Conservation (phyloP, 2,888 invertebrate genomes). For the Agrotis segetum region DNA sequence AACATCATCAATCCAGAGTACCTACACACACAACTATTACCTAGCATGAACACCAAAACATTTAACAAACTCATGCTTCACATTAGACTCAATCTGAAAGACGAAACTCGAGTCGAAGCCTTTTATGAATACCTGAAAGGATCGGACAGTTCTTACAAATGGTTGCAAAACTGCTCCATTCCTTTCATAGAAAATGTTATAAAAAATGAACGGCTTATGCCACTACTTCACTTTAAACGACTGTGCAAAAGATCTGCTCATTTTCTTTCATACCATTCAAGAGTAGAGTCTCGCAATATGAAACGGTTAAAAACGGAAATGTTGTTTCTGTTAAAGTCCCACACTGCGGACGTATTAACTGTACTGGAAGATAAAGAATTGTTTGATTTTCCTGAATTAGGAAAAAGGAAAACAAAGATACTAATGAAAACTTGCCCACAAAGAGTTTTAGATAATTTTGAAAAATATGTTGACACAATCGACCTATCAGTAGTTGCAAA, state of each 20-base stretch:
- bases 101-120: constrained; percentile 76
- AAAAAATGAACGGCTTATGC: constrained; percentile 61
- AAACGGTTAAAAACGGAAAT: constrained; percentile 17
- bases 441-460: constrained; percentile 74
- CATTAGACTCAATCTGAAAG: constrained; percentile 78
- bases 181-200: constrained; percentile 73
- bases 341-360: constrained; percentile 71
- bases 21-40: constrained; percentile 74
- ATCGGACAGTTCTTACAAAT: constrained; percentile 72
- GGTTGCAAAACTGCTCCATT: constrained; percentile 80
- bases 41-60: constrained; percentile 78
- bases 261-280: constrained; percentile 57
- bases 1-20: constrained; percentile 81
- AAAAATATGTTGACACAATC: constrained; percentile 65
- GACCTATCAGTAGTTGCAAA: constrained; percentile 75
- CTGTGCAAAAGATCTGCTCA: constrained; percentile 74
- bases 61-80: constrained; percentile 76
- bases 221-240: constrained; percentile 66
- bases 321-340: constrained; percentile 66
- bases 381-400: constrained; percentile 63
- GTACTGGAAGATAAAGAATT: constrained; percentile 63
- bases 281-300: not conserved
- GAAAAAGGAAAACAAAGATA: constrained; percentile 70
- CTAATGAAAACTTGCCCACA: constrained; percentile 75
- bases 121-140: constrained; percentile 78